phyloP scores from a whole-genome alignment of 2,113 vertebrate species.

The Apistogramma diplotaenia region DNA sequence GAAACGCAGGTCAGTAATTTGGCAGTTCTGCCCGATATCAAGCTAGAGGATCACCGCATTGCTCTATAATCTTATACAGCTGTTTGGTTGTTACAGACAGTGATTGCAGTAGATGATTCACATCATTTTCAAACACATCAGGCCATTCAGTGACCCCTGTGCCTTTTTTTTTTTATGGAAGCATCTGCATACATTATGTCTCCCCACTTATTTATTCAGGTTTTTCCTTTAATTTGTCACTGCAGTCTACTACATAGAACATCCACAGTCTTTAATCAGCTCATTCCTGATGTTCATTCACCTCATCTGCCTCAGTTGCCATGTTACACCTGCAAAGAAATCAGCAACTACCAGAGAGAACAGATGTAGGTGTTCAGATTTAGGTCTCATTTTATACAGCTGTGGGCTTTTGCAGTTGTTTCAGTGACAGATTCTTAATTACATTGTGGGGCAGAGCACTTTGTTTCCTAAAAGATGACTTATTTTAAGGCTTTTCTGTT shows the following conservation, averaged over 20 bases:
- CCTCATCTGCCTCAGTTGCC: constrained; percentile 11
- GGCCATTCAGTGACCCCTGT: neutral
- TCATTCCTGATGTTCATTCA: constrained; percentile 2
- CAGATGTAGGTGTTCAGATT: constrained; percentile 27
- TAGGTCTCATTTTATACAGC: constrained; percentile 26
- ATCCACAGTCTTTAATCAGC: neutral
- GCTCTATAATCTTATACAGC: neutral
- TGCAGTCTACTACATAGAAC: neutral
- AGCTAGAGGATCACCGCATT: neutral
- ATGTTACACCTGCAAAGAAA: constrained; percentile 6
- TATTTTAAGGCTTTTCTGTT: neutral
- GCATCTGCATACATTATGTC: neutral
- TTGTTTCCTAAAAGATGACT: constrained; percentile 15
- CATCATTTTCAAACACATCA: neutral
- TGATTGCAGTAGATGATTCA: neutral
- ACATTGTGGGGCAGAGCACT: neutral
- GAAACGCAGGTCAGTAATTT: neutral
- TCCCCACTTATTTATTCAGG: neutral
- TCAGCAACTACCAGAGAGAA: constrained; percentile 5
- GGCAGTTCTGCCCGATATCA: neutral
- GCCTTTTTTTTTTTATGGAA: neutral
- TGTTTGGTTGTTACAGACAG: neutral
- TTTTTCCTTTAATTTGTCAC: constrained; percentile 7
- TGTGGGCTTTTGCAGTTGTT: neutral
- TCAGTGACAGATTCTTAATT: neutral